Evolutionary conservation across 2,797 vertebrate genomes (phyloP).

Genomic region (Spea hammondii): DNA sequence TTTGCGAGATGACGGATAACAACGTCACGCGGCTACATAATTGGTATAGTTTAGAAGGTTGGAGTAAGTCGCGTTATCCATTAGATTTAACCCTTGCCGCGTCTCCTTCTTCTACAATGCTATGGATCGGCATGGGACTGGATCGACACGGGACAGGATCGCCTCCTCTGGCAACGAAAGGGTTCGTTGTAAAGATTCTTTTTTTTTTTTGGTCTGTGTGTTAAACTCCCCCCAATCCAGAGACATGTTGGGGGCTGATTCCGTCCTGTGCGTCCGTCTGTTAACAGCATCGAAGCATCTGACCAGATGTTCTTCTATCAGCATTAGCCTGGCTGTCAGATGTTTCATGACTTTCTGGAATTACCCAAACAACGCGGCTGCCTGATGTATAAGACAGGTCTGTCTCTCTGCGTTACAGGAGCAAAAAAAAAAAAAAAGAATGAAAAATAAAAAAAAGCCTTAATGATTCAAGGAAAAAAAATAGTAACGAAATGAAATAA

Average conservation of each 20-base stretch:
- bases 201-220: background rate
- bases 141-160: background rate
- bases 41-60: background rate
- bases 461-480: slow-evolving; percentile 11
- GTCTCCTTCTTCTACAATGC: too few relatives aligned
- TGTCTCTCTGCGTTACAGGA: background rate
- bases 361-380: slow-evolving; percentile 36
- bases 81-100: background rate
- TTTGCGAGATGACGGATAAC: background rate
- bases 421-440: background rate
- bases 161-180: background rate
- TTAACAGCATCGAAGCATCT: slow-evolving; percentile 1
- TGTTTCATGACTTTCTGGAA: slow-evolving; percentile 37
- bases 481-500: background rate
- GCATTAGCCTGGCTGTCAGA: slow-evolving; percentile 26
- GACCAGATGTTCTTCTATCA: slow-evolving; percentile 42
- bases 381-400: slow-evolving; percentile 29
- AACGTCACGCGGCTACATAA: background rate
- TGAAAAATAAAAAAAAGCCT: slow-evolving; percentile 19
- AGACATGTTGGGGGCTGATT: slow-evolving; percentile 25
- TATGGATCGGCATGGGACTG: background rate
- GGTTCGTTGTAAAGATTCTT: background rate
- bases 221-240: background rate
- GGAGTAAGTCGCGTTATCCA: background rate
- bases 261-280: slow-evolving; percentile 35